phyloP scores from a whole-genome alignment of 2,113 vertebrate genomes.

The Atlantisia rogersi region DNA sequence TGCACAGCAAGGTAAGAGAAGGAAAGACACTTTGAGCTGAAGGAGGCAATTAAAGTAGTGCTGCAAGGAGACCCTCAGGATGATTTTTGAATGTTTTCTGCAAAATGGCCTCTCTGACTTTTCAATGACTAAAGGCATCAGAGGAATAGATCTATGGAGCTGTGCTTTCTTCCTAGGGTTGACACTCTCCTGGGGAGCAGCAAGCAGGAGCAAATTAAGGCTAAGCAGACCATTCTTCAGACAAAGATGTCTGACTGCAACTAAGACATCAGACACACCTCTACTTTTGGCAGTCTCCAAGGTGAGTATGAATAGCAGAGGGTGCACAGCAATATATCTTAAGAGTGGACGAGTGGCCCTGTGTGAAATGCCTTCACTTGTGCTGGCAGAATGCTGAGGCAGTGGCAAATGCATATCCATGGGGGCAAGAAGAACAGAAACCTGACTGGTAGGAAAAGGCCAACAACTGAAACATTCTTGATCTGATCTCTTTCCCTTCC shows the following conservation, averaged over 20 bases:
- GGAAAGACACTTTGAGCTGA: not conserved
- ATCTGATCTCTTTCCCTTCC: not conserved
- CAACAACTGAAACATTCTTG: not conserved
- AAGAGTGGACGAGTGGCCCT: not conserved
- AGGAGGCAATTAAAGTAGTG: constrained; percentile 8
- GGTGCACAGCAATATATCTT: not conserved
- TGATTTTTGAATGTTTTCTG: not conserved
- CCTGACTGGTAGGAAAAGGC: not conserved
- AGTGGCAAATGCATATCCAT: not conserved
- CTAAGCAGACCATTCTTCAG: not conserved
- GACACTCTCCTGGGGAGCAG: not conserved
- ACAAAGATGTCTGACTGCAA: not conserved
- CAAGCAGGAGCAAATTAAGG: not conserved
- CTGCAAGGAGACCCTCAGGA: not conserved
- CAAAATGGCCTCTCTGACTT: not conserved
- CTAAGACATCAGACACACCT: not conserved
- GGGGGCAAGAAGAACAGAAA: not conserved
- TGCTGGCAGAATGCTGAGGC: not conserved
- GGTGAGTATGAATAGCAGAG: not conserved
- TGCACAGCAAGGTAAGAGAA: not conserved
- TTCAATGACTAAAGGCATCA: not conserved
- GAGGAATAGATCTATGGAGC: not conserved
- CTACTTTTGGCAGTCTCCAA: not conserved
- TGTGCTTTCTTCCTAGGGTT: not conserved
- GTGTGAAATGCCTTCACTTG: not conserved